Percentiles rank a stretch among this genome's conserved stretches.
Evolutionary conservation across 2,888 invertebrate genomes (phyloP).

Genomic region (Polydrusus cervinus): DNA sequence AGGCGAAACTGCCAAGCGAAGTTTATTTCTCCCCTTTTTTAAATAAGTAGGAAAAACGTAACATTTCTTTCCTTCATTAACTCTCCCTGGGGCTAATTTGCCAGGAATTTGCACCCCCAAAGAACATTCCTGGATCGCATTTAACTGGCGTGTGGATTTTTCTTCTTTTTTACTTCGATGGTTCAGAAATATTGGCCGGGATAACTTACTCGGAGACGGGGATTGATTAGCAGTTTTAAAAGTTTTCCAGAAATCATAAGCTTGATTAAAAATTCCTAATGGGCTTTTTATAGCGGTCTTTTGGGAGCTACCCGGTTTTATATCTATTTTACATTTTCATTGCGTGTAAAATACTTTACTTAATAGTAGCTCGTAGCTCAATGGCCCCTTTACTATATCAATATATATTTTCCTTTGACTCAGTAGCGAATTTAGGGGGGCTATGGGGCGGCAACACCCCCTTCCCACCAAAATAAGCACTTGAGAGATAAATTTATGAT

Average conservation of each 20-base stretch:
- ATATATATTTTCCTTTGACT: too few species aligned
- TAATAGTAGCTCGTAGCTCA: too few species aligned
- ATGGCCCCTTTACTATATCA: too few species aligned
- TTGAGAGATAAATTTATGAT: too few species aligned
- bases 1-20: conserved; percentile 58
- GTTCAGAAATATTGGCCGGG: conserved; percentile 58
- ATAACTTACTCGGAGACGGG: conserved; percentile 56
- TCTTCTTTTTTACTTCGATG: conserved; percentile 60
- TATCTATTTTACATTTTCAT: conserved; percentile 44
- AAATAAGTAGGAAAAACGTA: conserved; percentile 72
- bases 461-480: too few species aligned
- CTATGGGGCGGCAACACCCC: too few species aligned
- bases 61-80: conserved; percentile 72
- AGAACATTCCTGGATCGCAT: conserved; percentile 69
- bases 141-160: conserved; percentile 61
- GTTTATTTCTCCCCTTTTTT: conserved; percentile 64
- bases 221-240: conserved; percentile 66
- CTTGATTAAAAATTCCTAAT: conserved; percentile 67
- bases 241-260: conserved; percentile 58
- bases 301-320: conserved; percentile 42
- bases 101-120: conserved; percentile 70
- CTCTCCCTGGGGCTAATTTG: conserved; percentile 72
- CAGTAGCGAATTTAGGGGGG: too few species aligned
- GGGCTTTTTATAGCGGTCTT: conserved; percentile 58
- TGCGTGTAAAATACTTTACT: conserved; percentile 17